Evolutionary conservation across 92 coral and sea anemone species (phyloP).

Genomic region (Porites evermanni): DNA sequence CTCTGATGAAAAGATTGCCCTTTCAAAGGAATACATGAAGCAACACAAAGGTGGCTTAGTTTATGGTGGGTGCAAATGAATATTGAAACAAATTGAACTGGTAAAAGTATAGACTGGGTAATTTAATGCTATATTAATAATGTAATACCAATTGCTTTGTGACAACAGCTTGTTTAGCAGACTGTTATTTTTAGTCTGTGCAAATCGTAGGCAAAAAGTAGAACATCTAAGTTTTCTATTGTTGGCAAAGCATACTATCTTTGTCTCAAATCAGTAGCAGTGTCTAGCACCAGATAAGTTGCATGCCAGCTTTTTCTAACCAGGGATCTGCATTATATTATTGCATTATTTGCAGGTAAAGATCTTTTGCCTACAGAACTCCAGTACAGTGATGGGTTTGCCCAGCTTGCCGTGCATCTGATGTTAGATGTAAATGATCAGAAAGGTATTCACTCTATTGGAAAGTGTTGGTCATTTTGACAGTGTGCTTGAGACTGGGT

Average conservation of each 20-base stretch:
- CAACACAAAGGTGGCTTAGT: slow-evolving; percentile 88
- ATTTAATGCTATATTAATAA: too few relatives aligned
- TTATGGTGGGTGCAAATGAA: slow-evolving; percentile 71
- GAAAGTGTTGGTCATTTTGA: too few relatives aligned
- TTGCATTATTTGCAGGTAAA: slow-evolving; percentile 53
- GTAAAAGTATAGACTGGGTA: too few relatives aligned
- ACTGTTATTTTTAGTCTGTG: too few relatives aligned
- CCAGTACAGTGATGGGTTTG: slow-evolving; percentile 95
- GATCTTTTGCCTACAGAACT: slow-evolving; percentile 85
- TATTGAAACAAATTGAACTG: not conserved
- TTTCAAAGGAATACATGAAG: slow-evolving; percentile 87
- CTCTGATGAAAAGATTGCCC: slow-evolving; percentile 73
- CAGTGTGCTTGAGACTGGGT: too few relatives aligned
- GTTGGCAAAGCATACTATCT: too few relatives aligned
- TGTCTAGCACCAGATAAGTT: too few relatives aligned
- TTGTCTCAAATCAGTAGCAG: too few relatives aligned
- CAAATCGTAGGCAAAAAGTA: too few relatives aligned
- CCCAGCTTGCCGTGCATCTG: slow-evolving; percentile 87
- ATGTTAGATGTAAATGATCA: slow-evolving; percentile 83
- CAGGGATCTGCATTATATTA: not conserved
- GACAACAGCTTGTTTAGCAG: too few relatives aligned
- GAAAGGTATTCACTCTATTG: slow-evolving; percentile 57
- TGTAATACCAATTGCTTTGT: too few relatives aligned
- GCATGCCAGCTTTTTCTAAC: not conserved
- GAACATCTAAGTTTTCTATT: too few relatives aligned